These are phyloP conservation scores for Siderastrea siderea DNA, from an alignment of 92 coral and sea anemone genomes.

Conservation along the genomic window DNA sequence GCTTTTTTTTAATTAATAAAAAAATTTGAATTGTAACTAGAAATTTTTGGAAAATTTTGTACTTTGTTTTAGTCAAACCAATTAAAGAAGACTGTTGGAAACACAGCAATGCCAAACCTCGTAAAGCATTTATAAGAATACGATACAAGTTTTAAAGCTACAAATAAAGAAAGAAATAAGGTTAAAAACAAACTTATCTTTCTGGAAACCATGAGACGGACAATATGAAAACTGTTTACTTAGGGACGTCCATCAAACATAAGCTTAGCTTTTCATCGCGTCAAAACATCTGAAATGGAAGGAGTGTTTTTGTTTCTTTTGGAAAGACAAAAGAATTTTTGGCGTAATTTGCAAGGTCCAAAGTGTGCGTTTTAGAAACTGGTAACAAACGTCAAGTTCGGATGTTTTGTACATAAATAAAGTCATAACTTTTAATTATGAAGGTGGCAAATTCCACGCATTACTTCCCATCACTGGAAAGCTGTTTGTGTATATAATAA, in stretches of 20 bases:
- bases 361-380: not conserved
- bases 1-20: too few species aligned
- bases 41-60: too few species aligned
- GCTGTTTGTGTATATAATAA: slow-evolving; percentile 19
- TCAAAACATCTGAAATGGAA: not conserved
- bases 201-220: not conserved
- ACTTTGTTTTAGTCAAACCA: too few species aligned
- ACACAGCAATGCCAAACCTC: not conserved
- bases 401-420: slow-evolving; percentile 24
- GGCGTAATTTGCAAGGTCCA: not conserved
- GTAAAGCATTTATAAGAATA: not conserved
- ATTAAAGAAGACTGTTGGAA: not conserved
- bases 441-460: slow-evolving; percentile 50
- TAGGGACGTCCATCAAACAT: not conserved
- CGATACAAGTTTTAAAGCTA: not conserved
- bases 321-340: not conserved
- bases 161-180: not conserved
- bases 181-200: not conserved
- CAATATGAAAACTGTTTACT: not conserved
- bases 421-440: not conserved
- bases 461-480: not conserved
- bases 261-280: not conserved
- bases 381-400: not conserved
- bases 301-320: not conserved
- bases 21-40: too few species aligned